Base-by-base conservation (phyloP, 2,113 vertebrate genomes). In the Epinephelus moara region DNA sequence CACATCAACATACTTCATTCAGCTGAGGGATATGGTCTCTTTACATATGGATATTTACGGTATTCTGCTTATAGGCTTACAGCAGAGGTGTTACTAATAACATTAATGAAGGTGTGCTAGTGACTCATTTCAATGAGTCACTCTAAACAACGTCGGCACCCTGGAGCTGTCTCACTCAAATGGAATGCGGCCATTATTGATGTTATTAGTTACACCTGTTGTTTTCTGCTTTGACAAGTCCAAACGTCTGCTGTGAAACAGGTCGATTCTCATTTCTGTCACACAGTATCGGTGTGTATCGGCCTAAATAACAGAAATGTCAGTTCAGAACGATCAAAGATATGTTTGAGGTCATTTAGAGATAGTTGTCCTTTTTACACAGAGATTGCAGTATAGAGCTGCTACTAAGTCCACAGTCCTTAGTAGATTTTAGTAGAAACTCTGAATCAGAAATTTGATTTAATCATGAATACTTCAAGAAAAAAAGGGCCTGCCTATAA, bases 51-150 rank as follows among this genome's bases (percentile, higher is more conserved):
- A 70, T 70, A 6, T 42, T 13, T 18, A 23, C 27, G 53, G 27
- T 11, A 2, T 23, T 40, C 52, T 56, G 30, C 3, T 53, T 30
- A 19, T n/a, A 23, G 59, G 33, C 15, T 25, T 9, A 18, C 7
- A 60, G 27, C 7, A 19, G 27, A 59, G 23, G 25, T 27, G 15
- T 59, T 59, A 59, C 23, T 17, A 27, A 27, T 30, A 25, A 57
- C 23, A 57, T 56, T 17, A 33, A 50, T n/a, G 6, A 60, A 49
- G 17, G 18, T 17, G 30, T 21, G 8, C 64, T 30, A 27, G 45
- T 68, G 45, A 68, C 45, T 68, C 42, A 67, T 23, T 67, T 18
- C 61, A 64, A 15, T 50, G n/a, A 50, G 45, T 67, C 14, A 25
- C 45, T 25, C 33, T 53, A n/a, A 49, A 21, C 49, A 53, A 55